These are phyloP conservation scores for Himalopsyche phryganea DNA, from an alignment of 1,140 invertebrate species.

Conservation along the genomic window DNA sequence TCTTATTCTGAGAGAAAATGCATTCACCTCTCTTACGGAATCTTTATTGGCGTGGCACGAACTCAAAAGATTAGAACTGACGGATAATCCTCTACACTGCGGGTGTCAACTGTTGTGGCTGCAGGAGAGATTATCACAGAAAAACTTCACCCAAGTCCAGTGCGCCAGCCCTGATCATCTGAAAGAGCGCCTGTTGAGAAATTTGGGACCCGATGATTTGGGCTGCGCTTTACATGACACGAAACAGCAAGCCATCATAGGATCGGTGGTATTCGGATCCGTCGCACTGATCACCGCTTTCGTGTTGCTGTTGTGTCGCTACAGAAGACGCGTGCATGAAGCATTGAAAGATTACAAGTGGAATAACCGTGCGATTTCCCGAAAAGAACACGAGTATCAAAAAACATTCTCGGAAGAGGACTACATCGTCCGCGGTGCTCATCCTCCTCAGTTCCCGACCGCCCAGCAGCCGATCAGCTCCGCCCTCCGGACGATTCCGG, in stretches of 20 bases:
- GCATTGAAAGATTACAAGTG: conserved; percentile 78
- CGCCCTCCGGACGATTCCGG: conserved; percentile 72
- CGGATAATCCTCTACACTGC: conserved; percentile 80
- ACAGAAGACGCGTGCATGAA: conserved; percentile 72
- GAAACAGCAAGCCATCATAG: conserved; percentile 73
- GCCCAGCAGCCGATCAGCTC: conserved; percentile 54
- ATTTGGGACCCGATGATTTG: conserved; percentile 69
- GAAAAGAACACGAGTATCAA: conserved; percentile 83
- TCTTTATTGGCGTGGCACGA: conserved; percentile 75
- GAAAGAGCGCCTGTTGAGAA: conserved; percentile 64
- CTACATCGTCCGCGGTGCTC: conserved; percentile 65
- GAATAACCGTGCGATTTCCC: conserved; percentile 70
- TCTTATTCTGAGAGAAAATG: conserved; percentile 74
- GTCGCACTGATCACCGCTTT: conserved; percentile 65
- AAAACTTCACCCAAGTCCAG: conserved; percentile 71
- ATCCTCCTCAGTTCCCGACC: conserved; percentile 58
- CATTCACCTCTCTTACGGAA: conserved; percentile 68
- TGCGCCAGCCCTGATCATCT: conserved; percentile 69
- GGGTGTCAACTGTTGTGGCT: conserved; percentile 78
- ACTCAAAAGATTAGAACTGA: conserved; percentile 69
- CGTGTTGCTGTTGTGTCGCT: conserved; percentile 70
- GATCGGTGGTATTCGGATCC: conserved; percentile 65
- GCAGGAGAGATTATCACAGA: conserved; percentile 65
- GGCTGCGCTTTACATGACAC: conserved; percentile 75
- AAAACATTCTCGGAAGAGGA: conserved; percentile 84